Evolutionary conservation across 2,888 invertebrate genomes (phyloP).

Genomic region (Hedya salicella): DNA sequence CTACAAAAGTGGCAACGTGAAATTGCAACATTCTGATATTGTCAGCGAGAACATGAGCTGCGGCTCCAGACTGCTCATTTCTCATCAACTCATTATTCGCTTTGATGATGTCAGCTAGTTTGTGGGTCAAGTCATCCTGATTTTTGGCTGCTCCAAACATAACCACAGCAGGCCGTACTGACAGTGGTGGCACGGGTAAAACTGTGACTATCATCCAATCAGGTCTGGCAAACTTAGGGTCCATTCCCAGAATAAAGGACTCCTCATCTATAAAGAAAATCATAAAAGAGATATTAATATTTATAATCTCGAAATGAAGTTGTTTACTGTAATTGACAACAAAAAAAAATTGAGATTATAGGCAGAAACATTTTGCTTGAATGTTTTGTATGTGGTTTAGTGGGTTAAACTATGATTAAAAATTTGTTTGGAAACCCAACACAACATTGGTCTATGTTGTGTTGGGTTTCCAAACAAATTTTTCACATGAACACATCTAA

Average conservation of each 20-base stretch:
- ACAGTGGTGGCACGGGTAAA: conserved; percentile 97
- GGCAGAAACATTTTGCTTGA: no score
- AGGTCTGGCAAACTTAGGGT: conserved; percentile 98
- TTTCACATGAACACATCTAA: no score
- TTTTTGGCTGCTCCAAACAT: conserved; percentile 99
- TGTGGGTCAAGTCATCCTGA: conserved; percentile 99
- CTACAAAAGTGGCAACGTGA: conserved; percentile 98
- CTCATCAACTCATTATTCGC: conserved; percentile 97
- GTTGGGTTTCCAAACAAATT: no score
- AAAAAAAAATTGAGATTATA: no score
- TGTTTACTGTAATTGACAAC: no score
- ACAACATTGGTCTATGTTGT: no score
- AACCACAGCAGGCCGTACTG: conserved; percentile 98
- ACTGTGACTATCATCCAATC: conserved; percentile 99
- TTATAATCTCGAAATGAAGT: no score
- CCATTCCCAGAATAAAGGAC: conserved; percentile 97
- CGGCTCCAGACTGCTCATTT: conserved; percentile 98
- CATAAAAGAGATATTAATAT: no score
- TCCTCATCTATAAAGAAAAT: conserved; percentile 91
- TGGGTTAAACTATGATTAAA: no score
- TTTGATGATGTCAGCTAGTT: conserved; percentile 99
- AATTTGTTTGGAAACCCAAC: no score
- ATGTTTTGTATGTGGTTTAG: no score
- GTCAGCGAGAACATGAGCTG: conserved; percentile 98
- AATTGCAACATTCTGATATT: conserved; percentile 99